These are phyloP conservation scores for Champsocephalus esox DNA, from an alignment of 2,797 vertebrate genomes.

Conservation along the genomic window DNA sequence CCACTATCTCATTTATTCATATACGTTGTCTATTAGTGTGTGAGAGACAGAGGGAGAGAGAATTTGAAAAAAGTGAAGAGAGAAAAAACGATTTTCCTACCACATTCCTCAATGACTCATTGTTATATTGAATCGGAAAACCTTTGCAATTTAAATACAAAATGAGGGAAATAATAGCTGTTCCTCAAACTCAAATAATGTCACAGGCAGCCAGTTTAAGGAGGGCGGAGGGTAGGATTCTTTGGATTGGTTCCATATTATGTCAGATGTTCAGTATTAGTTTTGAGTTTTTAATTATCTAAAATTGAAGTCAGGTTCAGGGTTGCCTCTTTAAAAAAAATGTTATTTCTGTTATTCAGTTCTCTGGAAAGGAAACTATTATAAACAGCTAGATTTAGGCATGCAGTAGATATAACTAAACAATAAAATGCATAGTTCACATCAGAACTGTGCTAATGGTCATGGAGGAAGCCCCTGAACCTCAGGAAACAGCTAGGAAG, in stretches of 20 bases:
- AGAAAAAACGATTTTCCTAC: slow-evolving; percentile 33
- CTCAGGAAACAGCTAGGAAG: slow-evolving; percentile 75
- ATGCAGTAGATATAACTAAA: too few relatives aligned
- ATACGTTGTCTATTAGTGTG: not conserved
- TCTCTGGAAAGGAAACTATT: too few relatives aligned
- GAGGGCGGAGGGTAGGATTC: not conserved
- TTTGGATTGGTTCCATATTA: slow-evolving; percentile 39
- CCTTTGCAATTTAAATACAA: slow-evolving; percentile 25
- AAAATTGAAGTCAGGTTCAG: slow-evolving; percentile 58
- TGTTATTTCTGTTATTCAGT: not conserved
- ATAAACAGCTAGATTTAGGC: too few relatives aligned
- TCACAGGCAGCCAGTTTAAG: slow-evolving; percentile 3
- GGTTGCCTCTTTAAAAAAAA: slow-evolving; percentile 4
- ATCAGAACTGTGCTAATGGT: slow-evolving; percentile 3
- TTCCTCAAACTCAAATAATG: slow-evolving; percentile 3
- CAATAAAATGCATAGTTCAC: slow-evolving; percentile 2
- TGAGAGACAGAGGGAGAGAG: not conserved
- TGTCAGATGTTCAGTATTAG: slow-evolving; percentile 56
- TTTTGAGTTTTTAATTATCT: slow-evolving; percentile 48
- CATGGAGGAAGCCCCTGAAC: slow-evolving; percentile 56
- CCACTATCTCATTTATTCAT: slow-evolving; percentile 13
- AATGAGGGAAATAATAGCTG: slow-evolving; percentile 11
- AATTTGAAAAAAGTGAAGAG: not conserved
- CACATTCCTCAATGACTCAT: slow-evolving; percentile 46
- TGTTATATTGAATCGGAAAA: slow-evolving; percentile 42